Conservation (phyloP, 2,113 vertebrate species). For the Carettochelys insculpta region DNA sequence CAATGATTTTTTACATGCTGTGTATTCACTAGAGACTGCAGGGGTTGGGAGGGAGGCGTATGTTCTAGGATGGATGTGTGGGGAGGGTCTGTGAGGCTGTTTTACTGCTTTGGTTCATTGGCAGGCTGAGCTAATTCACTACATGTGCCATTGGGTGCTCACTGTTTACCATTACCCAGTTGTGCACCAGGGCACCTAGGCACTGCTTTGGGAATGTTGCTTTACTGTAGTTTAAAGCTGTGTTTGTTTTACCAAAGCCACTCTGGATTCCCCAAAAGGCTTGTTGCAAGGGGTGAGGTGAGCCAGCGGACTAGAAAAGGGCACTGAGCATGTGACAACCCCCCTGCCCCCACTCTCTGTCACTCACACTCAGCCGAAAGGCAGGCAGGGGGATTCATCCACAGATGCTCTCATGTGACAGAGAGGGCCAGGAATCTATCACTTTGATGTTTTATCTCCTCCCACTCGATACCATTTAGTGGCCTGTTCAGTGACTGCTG, state of each 20-base stretch:
- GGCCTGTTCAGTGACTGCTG: slow-evolving; percentile 45
- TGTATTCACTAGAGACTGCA: slow-evolving; percentile 22
- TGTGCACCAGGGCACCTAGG: slow-evolving; percentile 39
- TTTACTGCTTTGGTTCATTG: slow-evolving; percentile 54
- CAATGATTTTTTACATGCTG: slow-evolving; percentile 17
- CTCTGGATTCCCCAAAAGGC: background rate
- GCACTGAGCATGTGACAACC: slow-evolving; percentile 38
- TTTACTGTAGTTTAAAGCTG: slow-evolving; percentile 56
- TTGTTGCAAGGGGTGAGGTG: slow-evolving; percentile 27
- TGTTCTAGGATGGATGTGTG: no score
- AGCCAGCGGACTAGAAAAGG: background rate
- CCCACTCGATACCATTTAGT: slow-evolving; percentile 48
- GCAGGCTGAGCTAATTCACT: slow-evolving; percentile 46
- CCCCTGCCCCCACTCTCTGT: background rate
- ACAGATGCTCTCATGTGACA: background rate
- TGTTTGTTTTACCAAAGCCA: background rate
- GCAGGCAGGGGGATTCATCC: background rate
- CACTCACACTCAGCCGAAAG: background rate
- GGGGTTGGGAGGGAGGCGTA: slow-evolving; percentile 13
- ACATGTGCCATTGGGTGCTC: slow-evolving; percentile 43
- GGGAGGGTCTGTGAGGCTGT: slow-evolving; percentile 30
- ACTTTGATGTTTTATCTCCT: slow-evolving; percentile 76
- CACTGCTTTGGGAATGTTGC: slow-evolving; percentile 33
- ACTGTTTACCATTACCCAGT: slow-evolving; percentile 46
- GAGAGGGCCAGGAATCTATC: slow-evolving; percentile 60